phyloP scores from a whole-genome alignment of 2,888 invertebrate genomes.

The Tetranychus truncatus region DNA sequence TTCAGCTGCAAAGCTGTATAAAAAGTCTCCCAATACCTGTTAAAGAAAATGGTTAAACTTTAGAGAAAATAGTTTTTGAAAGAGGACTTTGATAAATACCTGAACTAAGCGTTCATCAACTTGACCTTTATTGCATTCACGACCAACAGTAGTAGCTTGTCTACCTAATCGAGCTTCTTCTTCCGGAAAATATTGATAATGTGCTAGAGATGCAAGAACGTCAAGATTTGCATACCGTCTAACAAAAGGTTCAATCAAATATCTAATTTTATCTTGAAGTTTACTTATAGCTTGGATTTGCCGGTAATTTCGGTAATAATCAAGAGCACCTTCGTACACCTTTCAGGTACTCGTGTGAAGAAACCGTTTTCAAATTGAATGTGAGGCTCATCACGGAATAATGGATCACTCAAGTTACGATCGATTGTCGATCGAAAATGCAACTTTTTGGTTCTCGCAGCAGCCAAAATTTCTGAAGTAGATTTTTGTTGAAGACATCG shows the following conservation, averaged over 20 bases:
- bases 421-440: slow-evolving; percentile 21
- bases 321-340: slow-evolving; percentile 19
- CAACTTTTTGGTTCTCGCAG: slow-evolving; percentile 11
- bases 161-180: not conserved
- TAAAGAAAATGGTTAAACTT: not conserved
- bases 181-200: slow-evolving; percentile 16
- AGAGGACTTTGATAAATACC: not conserved
- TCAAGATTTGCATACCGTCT: slow-evolving; percentile 17
- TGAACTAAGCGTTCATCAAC: not conserved
- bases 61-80: not conserved
- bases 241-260: slow-evolving; percentile 15
- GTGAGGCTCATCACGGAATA: slow-evolving; percentile 16
- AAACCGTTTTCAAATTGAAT: slow-evolving; percentile 16
- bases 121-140: not conserved
- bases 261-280: slow-evolving; percentile 5
- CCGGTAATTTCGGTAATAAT: slow-evolving; percentile 16
- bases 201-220: slow-evolving; percentile 9
- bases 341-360: slow-evolving; percentile 4
- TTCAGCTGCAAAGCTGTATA: slow-evolving; percentile 16
- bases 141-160: not conserved
- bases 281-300: not conserved
- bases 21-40: slow-evolving; percentile 20
- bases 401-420: slow-evolving; percentile 10
- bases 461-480: slow-evolving; percentile 11
- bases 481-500: slow-evolving; percentile 19